A percentile compares a stretch with the other conserved stretches of the same genome.
Evolutionary conservation across 2,113 vertebrate genomes (phyloP).

Genomic region (Micromys minutus): DNA sequence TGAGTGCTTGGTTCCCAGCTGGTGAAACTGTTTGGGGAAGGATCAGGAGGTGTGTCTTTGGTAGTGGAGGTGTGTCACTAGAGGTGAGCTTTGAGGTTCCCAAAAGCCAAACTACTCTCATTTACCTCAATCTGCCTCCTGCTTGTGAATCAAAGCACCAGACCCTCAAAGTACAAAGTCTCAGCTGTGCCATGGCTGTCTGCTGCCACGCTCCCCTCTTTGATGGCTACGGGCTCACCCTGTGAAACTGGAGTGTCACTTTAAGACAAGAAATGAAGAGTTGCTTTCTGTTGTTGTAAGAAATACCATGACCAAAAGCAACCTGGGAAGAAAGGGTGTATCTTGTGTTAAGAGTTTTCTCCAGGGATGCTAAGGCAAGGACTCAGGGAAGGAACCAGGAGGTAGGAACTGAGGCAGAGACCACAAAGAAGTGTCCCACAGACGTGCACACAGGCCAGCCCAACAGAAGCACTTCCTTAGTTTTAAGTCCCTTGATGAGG

Average conservation of each 20-base stretch:
- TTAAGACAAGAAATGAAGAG: too few relatives aligned
- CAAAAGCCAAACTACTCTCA: background rate
- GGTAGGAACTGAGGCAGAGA: background rate
- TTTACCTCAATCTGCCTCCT: background rate
- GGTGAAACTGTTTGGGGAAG: background rate
- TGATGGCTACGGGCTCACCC: too few relatives aligned
- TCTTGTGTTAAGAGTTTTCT: background rate
- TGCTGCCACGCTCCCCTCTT: background rate
- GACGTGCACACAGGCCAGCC: background rate
- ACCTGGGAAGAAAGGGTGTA: background rate
- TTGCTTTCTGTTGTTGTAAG: background rate
- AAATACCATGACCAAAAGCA: background rate
- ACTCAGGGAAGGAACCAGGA: background rate
- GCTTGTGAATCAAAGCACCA: background rate
- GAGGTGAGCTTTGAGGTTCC: background rate
- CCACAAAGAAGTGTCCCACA: background rate
- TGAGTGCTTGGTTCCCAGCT: background rate
- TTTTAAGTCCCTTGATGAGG: too few relatives aligned
- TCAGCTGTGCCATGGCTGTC: too few relatives aligned
- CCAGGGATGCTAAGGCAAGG: background rate
- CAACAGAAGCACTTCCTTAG: background rate
- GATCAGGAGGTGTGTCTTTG: background rate
- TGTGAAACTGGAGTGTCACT: background rate
- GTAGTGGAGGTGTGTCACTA: background rate
- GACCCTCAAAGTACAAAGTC: background rate